Conservation (phyloP, 2,797 vertebrate genomes). For the Scolopax bukidnonensis region DNA sequence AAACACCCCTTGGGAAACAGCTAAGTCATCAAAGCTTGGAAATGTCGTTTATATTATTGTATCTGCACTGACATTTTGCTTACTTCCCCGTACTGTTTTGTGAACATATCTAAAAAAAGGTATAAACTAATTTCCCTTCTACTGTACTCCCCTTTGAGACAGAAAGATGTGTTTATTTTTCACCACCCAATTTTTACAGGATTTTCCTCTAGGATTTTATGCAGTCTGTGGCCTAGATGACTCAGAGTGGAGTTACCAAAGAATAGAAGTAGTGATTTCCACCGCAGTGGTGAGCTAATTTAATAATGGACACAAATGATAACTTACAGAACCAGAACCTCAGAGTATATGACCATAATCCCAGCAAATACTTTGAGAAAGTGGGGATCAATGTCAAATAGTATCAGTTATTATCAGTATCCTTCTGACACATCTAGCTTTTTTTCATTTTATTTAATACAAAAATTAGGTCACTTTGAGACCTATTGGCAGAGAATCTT, state of each 20-base stretch:
- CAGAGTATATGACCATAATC: neutral
- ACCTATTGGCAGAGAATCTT: neutral
- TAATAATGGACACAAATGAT: constrained; percentile 23
- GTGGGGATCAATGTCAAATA: constrained; percentile 8
- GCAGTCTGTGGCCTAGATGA: neutral
- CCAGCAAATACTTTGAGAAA: constrained; percentile 15
- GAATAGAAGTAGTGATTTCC: constrained; percentile 13
- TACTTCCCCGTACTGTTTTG: neutral
- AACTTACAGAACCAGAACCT: neutral
- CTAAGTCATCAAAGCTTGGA: constrained; percentile 66
- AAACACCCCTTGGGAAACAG: constrained; percentile 63
- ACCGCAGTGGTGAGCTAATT: constrained; percentile 2
- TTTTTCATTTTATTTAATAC: neutral
- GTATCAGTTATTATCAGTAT: neutral
- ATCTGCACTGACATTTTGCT: constrained; percentile 20
- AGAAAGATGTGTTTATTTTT: neutral
- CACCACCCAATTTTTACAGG: neutral
- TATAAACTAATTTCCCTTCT: neutral
- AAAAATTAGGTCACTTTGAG: constrained; percentile 13
- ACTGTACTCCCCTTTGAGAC: neutral
- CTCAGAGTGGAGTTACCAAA: neutral
- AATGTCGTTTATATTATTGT: constrained; percentile 52
- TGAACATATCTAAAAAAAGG: neutral
- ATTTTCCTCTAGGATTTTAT: neutral
- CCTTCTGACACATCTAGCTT: neutral